phyloP scores from a whole-genome alignment of 2,797 vertebrate genomes.

The Aselliscus stoliczkanus region DNA sequence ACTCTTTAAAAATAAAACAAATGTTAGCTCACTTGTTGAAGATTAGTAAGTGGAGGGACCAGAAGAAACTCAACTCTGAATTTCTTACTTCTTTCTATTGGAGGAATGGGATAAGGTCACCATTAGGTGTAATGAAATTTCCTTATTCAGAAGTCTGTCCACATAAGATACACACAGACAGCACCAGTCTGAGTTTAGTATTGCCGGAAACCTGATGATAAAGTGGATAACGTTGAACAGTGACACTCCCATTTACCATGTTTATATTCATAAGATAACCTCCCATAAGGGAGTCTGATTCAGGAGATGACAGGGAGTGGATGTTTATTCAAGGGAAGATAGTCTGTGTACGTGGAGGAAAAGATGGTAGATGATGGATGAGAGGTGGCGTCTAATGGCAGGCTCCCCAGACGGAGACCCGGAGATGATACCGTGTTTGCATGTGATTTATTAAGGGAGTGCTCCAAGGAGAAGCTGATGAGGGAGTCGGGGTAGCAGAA shows the following conservation, averaged over 20 bases:
- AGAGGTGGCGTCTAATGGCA: background rate
- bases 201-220: background rate
- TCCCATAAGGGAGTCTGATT: background rate
- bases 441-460: background rate
- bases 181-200: background rate
- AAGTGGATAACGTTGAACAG: background rate
- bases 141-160: background rate
- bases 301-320: background rate
- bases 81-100: background rate
- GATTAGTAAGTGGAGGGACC: background rate
- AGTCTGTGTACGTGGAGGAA: background rate
- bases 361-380: background rate
- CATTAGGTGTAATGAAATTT: background rate
- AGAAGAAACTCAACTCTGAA: background rate
- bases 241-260: background rate
- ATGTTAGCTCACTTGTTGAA: background rate
- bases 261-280: background rate
- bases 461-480: background rate
- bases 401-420: background rate
- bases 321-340: background rate
- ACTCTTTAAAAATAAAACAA: conserved; percentile 7
- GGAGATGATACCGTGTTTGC: background rate
- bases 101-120: background rate
- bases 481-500: background rate
- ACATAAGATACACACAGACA: background rate